phyloP scores from a whole-genome alignment of 64 coral and sea anemone genomes.

The Montipora efflorescens region DNA sequence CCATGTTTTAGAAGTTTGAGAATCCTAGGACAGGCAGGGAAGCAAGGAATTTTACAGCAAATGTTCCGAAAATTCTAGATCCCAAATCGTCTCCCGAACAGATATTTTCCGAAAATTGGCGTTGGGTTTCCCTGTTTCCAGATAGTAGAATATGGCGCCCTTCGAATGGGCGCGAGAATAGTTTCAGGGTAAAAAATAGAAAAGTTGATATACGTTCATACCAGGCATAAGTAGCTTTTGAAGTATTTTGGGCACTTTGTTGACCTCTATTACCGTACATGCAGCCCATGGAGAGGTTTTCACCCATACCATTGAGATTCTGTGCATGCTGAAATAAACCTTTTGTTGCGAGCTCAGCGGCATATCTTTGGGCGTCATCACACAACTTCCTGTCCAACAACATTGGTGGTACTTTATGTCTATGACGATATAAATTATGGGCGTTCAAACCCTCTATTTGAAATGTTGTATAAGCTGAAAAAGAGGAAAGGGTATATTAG shows the following conservation, averaged over 20 bases:
- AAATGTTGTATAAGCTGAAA: conserved; percentile 15
- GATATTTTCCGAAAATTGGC: too few species aligned
- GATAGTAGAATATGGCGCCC: too few species aligned
- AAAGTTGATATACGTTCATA: background rate
- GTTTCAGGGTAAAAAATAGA: too few species aligned
- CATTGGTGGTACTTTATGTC: conserved; percentile 67
- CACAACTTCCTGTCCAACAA: conserved; percentile 66
- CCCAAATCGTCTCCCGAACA: too few species aligned
- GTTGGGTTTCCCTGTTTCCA: too few species aligned
- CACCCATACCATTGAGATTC: conserved; percentile 4
- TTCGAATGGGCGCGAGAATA: too few species aligned
- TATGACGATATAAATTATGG: conserved; percentile 61
- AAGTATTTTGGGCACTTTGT: background rate
- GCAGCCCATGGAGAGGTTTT: conserved; percentile 70
- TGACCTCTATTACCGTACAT: background rate
- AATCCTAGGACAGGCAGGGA: too few species aligned
- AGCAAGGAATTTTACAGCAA: too few species aligned
- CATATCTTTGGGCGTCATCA: conserved; percentile 60
- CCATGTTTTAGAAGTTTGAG: too few species aligned
- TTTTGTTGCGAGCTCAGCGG: conserved; percentile 28
- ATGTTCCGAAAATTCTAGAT: too few species aligned
- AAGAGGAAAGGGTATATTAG: background rate
- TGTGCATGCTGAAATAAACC: conserved; percentile 19
- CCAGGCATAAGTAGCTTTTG: conserved; percentile 47
- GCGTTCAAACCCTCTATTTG: conserved; percentile 52